These are phyloP conservation scores for Parnassius apollo DNA, from an alignment of 2,888 invertebrate species.

Conservation along the genomic window DNA sequence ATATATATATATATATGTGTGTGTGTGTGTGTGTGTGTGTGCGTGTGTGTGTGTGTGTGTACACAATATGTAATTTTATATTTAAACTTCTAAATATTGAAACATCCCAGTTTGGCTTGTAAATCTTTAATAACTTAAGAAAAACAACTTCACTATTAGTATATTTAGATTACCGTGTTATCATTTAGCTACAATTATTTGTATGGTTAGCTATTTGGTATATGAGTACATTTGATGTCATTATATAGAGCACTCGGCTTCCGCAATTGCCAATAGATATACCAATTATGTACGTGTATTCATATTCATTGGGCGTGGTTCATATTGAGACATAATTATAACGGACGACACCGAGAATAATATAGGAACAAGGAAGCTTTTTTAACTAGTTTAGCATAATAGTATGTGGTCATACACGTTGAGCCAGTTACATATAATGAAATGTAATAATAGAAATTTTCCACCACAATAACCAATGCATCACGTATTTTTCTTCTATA, in stretches of 20 bases:
- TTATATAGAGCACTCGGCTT: conserved; percentile 39
- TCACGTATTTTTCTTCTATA: too few species aligned
- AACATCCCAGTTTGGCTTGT: too few species aligned
- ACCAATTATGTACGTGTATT: conserved; percentile 54
- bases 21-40: too few species aligned
- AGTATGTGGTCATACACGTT: not conserved
- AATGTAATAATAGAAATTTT: too few species aligned
- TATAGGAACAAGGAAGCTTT: conserved; percentile 41
- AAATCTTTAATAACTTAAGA: too few species aligned
- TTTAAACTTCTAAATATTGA: too few species aligned
- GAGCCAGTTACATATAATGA: too few species aligned
- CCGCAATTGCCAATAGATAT: conserved; percentile 41
- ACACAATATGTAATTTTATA: too few species aligned
- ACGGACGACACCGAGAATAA: conserved; percentile 50
- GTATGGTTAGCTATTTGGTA: conserved; percentile 1
- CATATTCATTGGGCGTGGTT: conserved; percentile 50
- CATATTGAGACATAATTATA: conserved; percentile 45
- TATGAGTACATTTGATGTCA: conserved; percentile 28
- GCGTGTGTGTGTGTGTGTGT: too few species aligned
- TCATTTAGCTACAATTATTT: conserved; percentile 8
- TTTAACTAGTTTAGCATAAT: conserved; percentile 7
- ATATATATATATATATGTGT: too few species aligned
- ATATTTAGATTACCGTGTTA: conserved; percentile 5
- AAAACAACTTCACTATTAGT: not conserved
- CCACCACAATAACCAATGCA: too few species aligned